A percentile compares a stretch with the other conserved stretches of the same genome.
Evolutionary conservation across 1,140 invertebrate genomes (phyloP).

Genomic region (Octopus sinensis): DNA sequence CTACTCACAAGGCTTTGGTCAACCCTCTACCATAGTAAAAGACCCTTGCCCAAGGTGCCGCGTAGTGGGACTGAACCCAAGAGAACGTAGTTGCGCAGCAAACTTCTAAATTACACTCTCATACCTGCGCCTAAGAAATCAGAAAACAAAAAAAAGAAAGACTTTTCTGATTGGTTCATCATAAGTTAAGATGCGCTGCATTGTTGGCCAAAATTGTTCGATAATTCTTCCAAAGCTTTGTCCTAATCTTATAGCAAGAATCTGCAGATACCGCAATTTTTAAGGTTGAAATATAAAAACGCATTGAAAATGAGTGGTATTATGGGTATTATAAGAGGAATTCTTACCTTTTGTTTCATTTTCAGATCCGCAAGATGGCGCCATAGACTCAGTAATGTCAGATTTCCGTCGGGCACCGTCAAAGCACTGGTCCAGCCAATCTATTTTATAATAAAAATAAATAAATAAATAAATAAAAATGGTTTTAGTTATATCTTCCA

Average conservation of each 20-base stretch:
- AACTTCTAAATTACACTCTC: no score
- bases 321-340: not conserved
- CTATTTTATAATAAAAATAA: slow-evolving; percentile 4
- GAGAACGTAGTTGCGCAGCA: no score
- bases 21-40: no score
- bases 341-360: slow-evolving; percentile 13
- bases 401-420: slow-evolving; percentile 15
- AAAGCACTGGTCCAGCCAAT: slow-evolving; percentile 31
- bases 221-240: not conserved
- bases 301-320: not conserved
- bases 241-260: not conserved
- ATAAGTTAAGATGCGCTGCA: not conserved
- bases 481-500: not conserved
- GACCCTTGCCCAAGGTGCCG: no score
- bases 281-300: not conserved
- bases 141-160: no score
- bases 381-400: slow-evolving; percentile 14
- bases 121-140: no score
- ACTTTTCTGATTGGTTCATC: slow-evolving; percentile 1
- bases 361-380: not conserved
- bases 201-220: not conserved
- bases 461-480: not conserved
- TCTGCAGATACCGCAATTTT: not conserved
- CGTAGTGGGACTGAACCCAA: no score
- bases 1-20: no score